Evolutionary conservation across 2,113 vertebrate species (phyloP), one percentile per base, ranked within the genome.

Genomic region (Mohoua ochrocephala): DNA sequence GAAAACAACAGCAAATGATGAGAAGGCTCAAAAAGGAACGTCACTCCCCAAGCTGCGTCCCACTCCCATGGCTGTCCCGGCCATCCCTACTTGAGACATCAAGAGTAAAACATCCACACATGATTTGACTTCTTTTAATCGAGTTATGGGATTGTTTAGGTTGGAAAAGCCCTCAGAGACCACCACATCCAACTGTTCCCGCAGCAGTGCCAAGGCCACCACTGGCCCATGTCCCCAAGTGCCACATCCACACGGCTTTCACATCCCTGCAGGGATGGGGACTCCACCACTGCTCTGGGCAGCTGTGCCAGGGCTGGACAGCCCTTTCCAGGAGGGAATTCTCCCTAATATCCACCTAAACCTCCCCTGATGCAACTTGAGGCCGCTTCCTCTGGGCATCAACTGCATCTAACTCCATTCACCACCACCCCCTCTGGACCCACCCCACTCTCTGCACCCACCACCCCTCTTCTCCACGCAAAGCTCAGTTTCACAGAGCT

Each of bases 331-430:
- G 3, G 21, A 26, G 42, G 26, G 16, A 71, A 71, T 71, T 42
- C 15, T 13, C 57, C 24, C 28, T 16, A 49, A 59, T 6, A 59
- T 23, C 41, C 87, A 76, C 26, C 47, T 42, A 35, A 69, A 69
- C 30, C 18, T 47, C 16, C 24, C 21, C 5, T 31, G 45, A 31
- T 19, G 15, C 41, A 47, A 41, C 39, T 6, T 21, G 30, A 76
- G 12, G 33, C 37, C 1, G 0, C 50, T 59, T 60, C 39, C 39
- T 18, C n/a, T 13, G n/a, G 28, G 16, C 4, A 6, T 2, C 53
- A 10, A 2, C 20, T 3, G 41, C 24, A 54, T 15, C 21, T 6
- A 15, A 11, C 30, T 26, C 70, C 39, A 31, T 54, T 6, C 39
- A 7, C 16, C 53, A 45, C 6, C 28, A 39, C 4, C 7, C 4